These are phyloP conservation scores for Myrmecobius fasciatus DNA, from an alignment of 2,113 vertebrate genomes.

Conservation along the genomic window DNA sequence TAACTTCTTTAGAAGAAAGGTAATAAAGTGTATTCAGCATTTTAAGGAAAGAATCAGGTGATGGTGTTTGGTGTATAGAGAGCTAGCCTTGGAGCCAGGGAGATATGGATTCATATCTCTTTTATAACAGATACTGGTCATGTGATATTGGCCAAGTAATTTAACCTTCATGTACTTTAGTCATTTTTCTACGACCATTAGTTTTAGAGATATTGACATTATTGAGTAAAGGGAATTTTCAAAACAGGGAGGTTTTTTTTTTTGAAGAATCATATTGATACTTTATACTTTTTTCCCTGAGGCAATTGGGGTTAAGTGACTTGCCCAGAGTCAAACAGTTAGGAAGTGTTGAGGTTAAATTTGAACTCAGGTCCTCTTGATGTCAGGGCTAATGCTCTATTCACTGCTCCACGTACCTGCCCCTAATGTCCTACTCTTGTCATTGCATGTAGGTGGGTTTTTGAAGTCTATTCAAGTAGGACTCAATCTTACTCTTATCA, in stretches of 20 bases:
- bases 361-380: too few species aligned
- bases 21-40: not conserved
- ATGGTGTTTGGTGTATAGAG: not conserved
- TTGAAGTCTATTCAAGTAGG: not conserved
- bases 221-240: not conserved
- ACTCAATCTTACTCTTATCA: not conserved
- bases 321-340: too few species aligned
- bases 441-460: not conserved
- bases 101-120: not conserved
- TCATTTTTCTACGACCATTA: not conserved
- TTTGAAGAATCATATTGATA: not conserved
- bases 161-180: not conserved
- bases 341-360: too few species aligned
- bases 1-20: not conserved
- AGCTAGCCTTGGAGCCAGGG: not conserved
- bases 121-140: not conserved
- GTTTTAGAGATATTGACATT: not conserved
- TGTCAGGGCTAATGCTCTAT: too few species aligned
- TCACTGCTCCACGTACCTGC: too few species aligned
- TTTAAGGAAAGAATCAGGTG: not conserved
- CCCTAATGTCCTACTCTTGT: not conserved
- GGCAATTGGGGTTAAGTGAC: too few species aligned
- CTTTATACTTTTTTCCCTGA: not conserved
- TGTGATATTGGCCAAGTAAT: not conserved
- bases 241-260: not conserved